Base-by-base conservation (phyloP, 2,888 invertebrate species). In the Silvanus unidentatus region DNA sequence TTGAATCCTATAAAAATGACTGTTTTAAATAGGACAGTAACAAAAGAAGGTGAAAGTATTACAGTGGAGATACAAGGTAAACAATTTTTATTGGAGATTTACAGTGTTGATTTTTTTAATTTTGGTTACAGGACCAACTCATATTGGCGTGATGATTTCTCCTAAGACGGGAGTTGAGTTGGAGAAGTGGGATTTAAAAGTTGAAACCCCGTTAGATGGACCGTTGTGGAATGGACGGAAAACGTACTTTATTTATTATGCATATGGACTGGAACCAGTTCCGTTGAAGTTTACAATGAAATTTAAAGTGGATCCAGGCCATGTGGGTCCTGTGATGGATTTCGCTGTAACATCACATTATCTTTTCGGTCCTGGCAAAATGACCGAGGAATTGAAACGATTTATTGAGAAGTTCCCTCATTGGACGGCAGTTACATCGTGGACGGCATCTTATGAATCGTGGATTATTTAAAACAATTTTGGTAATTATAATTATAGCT, bases 381-480 rank as follows among this genome's bases (percentile, higher is more conserved):
- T 70, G 39, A 74, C 79, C 6, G 60, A 70, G 29, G 60, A 74
- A 49, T 73, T 85, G 59, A 71, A 74, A 46, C 63, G 71, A 30
- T 76, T 84, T 53, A 68, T 83, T 51, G 63, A 62, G 10, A 73
- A 78, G 57, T 79, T 85, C 63, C 86, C 86, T 28, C 59, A 72
- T 1, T 81, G 81, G 82, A 75, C 80, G 22, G 81, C 83, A 14
- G 73, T 80, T 43, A 79, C 80, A 28, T 81, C 81, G 50, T 86
- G 86, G 86, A 80, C 80, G 46, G 80, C 84, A 1, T 78, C 82
- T 40, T 80, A 83, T 63, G 81, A 82, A 55, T 79, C 84, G 5
- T 82, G 71, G 71, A 57, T 68, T 39, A 48, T 71, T 47, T 70
- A 14, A 22, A 22, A 22, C 8, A 22, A 22, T 22, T 22, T 22